These are phyloP conservation scores for Drosophila paulistorum DNA, from an alignment of 1,140 invertebrate species.

Conservation along the genomic window DNA sequence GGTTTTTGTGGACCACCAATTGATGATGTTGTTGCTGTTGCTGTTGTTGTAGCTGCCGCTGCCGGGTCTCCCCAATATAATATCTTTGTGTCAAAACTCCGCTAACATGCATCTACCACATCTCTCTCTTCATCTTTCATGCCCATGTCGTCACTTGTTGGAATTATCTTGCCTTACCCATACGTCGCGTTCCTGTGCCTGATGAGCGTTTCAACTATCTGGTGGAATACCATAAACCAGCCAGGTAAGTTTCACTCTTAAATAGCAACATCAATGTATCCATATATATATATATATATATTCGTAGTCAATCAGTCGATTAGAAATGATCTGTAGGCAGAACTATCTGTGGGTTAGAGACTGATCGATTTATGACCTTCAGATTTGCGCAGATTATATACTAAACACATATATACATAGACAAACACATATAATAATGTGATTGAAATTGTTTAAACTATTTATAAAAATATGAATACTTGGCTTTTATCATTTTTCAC, in stretches of 20 bases:
- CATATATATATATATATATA: neutral
- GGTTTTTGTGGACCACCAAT: slow-evolving; percentile 8
- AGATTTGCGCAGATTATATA: neutral
- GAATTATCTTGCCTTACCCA: slow-evolving; percentile 71
- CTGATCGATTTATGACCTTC: neutral
- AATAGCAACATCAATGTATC: neutral
- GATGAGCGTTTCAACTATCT: slow-evolving; percentile 97
- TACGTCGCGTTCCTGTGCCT: slow-evolving; percentile 98
- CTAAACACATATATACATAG: neutral
- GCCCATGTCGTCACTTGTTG: slow-evolving; percentile 62
- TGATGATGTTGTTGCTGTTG: slow-evolving; percentile 5
- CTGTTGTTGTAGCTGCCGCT: slow-evolving; percentile 27
- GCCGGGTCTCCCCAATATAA: slow-evolving; percentile 54
- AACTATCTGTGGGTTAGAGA: no score
- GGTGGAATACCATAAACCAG: slow-evolving; percentile 96
- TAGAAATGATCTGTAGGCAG: no score
- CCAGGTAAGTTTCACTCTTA: slow-evolving; percentile 87
- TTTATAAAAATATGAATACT: neutral
- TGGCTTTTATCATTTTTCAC: neutral
- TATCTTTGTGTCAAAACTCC: slow-evolving; percentile 30
- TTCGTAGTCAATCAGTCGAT: neutral
- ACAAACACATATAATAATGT: neutral
- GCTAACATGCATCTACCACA: slow-evolving; percentile 54
- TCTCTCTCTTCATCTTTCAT: slow-evolving; percentile 8
- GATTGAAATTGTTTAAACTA: neutral